These are phyloP conservation scores for Apamea anceps DNA, from an alignment of 2,888 invertebrate genomes.

Conservation along the genomic window DNA sequence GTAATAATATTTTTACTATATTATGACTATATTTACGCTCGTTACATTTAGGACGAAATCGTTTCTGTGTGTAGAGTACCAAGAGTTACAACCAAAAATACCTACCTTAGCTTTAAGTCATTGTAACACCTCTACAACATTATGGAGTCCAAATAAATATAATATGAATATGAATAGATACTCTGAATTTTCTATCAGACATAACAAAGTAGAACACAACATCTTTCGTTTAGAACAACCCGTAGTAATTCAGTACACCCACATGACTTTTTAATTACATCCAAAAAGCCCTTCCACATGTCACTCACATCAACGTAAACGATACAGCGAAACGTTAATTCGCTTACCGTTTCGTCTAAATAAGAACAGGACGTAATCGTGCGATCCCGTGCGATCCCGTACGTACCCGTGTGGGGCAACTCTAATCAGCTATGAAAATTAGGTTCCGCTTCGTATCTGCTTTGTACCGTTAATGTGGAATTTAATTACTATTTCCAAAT, in stretches of 20 bases:
- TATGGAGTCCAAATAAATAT: no score
- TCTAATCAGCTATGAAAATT: slow-evolving; percentile 90
- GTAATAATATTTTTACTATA: no score
- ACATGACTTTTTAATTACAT: slow-evolving; percentile 49
- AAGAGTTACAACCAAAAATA: not conserved
- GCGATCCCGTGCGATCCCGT: slow-evolving; percentile 84
- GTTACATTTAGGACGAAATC: not conserved
- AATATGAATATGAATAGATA: no score
- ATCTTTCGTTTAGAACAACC: not conserved
- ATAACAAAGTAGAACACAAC: slow-evolving; percentile 1
- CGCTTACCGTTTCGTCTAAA: slow-evolving; percentile 58
- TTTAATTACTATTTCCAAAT: slow-evolving; percentile 90
- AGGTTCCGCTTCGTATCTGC: slow-evolving; percentile 88
- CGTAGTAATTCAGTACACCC: slow-evolving; percentile 4
- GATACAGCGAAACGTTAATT: slow-evolving; percentile 59
- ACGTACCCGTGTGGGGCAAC: slow-evolving; percentile 86
- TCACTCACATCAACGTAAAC: slow-evolving; percentile 55
- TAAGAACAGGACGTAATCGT: slow-evolving; percentile 74
- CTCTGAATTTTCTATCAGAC: not conserved
- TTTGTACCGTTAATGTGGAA: slow-evolving; percentile 88
- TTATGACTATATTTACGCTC: not conserved
- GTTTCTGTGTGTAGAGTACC: not conserved
- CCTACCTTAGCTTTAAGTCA: no score
- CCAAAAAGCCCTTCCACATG: slow-evolving; percentile 52
- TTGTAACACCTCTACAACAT: no score